Base-by-base conservation (phyloP, 2,113 vertebrate genomes). In the Tragelaphus strepsiceros region DNA sequence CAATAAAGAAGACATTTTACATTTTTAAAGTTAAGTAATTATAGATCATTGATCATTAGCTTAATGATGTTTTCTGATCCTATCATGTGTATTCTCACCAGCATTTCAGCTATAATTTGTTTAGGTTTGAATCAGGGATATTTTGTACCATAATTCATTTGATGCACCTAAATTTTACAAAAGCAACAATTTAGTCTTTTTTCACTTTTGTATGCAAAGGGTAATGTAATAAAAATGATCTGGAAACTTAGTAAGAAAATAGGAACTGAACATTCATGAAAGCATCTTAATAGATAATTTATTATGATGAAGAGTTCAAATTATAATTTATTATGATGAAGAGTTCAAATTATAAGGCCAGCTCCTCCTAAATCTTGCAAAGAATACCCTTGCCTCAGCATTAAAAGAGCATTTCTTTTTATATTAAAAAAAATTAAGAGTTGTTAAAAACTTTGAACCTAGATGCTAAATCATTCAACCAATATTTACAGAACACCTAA, bases 21-120 rank as follows among this genome's bases (percentile, higher is more conserved):
- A 59, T 28, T 88, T 95, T 94, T 91, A 26, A 86, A 92, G 43
- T 86, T 83, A 94, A 16, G 7, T 83, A 89, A 78, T 94, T 87
- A 43, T 1, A 81, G 9, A 74, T 8, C 26, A 94, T 96, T 7
- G 6, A 22, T 89, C 51, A 88, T 22, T 84, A 17, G 11, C 32
- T 84, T 92, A 87, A 81, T 82, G 16, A 90, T 83, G 51, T 84
- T 88, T 90, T 74, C 46, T 94, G 86, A 96, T 32, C 58, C 35
- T 28, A 9, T 67, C 14, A 30, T 74, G 8, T 56, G 26, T 54
- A 22, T 71, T 46, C 93, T 83, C 17, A 43, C 51, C 19, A 62
- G 28, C 26, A 83, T 71, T 95, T 82, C 24, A 78, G 22, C 22
- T 90, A 3, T 58, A 87, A 94, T 92, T 82, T 80, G 39, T 84